Evolutionary conservation across 2,113 vertebrate species (phyloP).

Genomic region (Sylvietta virens): DNA sequence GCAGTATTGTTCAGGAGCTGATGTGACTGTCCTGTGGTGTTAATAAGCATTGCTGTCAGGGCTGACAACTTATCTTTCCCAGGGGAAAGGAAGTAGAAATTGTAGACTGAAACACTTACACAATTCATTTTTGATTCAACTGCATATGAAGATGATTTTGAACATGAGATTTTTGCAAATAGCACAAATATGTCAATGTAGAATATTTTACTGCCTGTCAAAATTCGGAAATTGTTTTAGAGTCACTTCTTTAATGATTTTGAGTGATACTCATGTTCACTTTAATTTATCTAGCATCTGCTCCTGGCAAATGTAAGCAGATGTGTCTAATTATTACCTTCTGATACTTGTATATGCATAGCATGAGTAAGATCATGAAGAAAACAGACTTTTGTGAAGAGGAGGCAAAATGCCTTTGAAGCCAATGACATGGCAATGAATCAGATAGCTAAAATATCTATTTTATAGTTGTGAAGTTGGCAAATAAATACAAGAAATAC

Average conservation of each 20-base stretch:
- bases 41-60: background rate
- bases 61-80: background rate
- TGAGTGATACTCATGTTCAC: conserved; percentile 37
- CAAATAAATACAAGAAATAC: conserved; percentile 36
- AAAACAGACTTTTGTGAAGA: conserved; percentile 8
- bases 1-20: background rate
- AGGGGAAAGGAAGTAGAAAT: background rate
- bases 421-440: background rate
- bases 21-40: background rate
- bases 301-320: conserved; percentile 65
- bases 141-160: background rate
- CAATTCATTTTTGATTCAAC: background rate
- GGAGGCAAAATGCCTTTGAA: background rate
- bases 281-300: conserved; percentile 71
- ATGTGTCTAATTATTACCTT: conserved; percentile 64
- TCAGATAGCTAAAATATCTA: background rate
- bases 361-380: conserved; percentile 2
- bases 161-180: background rate
- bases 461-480: background rate
- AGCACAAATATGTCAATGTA: background rate
- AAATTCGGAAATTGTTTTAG: conserved; percentile 3
- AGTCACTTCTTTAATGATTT: conserved; percentile 13
- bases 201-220: background rate
- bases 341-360: background rate
- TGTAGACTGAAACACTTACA: background rate